Conservation (phyloP, 2,888 invertebrate species). For the Diachrysia chrysitis region DNA sequence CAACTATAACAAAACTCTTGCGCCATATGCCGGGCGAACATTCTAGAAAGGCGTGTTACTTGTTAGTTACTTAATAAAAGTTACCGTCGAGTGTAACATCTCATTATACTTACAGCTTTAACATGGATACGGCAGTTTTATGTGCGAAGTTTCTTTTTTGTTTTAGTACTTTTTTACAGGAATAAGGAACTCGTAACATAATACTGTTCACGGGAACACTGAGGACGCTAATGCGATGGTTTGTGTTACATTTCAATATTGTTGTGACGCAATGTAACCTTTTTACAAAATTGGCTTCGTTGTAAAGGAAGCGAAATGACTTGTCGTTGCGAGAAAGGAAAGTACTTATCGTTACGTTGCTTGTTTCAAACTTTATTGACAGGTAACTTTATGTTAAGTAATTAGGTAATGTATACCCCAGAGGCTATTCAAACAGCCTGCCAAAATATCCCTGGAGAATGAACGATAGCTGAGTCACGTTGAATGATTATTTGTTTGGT, state of each 20-base stretch:
- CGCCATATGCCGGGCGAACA: constrained; percentile 58
- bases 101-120: constrained; percentile 70
- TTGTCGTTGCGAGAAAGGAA: constrained; percentile 12
- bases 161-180: constrained; percentile 53
- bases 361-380: constrained; percentile 19
- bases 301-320: constrained; percentile 22
- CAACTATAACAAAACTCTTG: constrained; percentile 58
- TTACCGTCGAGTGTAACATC: constrained; percentile 66
- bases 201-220: constrained; percentile 46
- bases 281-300: constrained; percentile 41
- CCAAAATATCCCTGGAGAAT: background rate
- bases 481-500: background rate
- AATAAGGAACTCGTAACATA: constrained; percentile 49
- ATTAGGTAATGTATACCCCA: background rate
- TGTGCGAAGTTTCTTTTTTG: constrained; percentile 68
- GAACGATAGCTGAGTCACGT: background rate
- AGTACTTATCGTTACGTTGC: constrained; percentile 10
- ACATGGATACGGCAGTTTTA: constrained; percentile 67
- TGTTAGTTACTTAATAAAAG: constrained; percentile 66
- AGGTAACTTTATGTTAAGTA: constrained; percentile 16
- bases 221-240: constrained; percentile 39
- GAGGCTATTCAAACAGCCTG: background rate
- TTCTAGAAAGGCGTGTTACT: constrained; percentile 59
- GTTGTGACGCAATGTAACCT: constrained; percentile 25
- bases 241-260: constrained; percentile 45